Percentiles rank a stretch among this genome's conserved stretches.
Evolutionary conservation across 2,888 invertebrate genomes (phyloP).

Genomic region (Blastobasis adustella): DNA sequence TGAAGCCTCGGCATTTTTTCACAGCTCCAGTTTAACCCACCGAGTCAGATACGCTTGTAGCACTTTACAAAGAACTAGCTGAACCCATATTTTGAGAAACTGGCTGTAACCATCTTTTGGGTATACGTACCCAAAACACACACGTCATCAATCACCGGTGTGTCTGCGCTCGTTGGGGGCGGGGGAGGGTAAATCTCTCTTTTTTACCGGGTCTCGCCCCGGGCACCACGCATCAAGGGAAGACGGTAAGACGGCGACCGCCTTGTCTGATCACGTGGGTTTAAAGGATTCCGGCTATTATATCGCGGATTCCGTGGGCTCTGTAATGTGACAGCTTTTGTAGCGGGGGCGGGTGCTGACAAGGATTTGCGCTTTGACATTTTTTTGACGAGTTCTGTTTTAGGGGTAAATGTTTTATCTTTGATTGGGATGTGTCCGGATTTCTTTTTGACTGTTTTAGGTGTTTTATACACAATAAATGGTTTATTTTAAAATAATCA

Average conservation of each 20-base stretch:
- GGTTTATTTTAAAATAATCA: too few species aligned
- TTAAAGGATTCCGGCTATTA: too few species aligned
- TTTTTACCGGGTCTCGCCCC: slow-evolving; percentile 28
- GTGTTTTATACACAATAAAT: too few species aligned
- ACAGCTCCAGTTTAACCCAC: too few species aligned
- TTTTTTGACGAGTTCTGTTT: neutral
- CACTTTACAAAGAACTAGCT: too few species aligned
- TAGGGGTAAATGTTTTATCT: too few species aligned
- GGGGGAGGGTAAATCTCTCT: slow-evolving; percentile 37
- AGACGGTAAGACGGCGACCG: neutral
- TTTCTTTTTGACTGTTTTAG: too few species aligned
- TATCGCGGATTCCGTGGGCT: neutral
- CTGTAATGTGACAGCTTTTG: slow-evolving; percentile 11
- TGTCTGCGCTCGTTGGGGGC: slow-evolving; percentile 25
- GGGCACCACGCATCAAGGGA: slow-evolving; percentile 12
- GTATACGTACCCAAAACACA: slow-evolving; percentile 10
- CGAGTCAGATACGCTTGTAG: too few species aligned
- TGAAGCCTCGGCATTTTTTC: too few species aligned
- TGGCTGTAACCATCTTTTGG: slow-evolving; percentile 4
- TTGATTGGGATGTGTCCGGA: too few species aligned
- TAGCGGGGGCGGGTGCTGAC: slow-evolving; percentile 1
- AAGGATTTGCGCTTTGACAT: neutral
- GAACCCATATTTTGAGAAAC: too few species aligned
- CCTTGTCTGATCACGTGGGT: too few species aligned
- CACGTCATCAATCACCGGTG: slow-evolving; percentile 39